phyloP scores from a whole-genome alignment of 2,797 vertebrate genomes.

The Adelosebastes latens region DNA sequence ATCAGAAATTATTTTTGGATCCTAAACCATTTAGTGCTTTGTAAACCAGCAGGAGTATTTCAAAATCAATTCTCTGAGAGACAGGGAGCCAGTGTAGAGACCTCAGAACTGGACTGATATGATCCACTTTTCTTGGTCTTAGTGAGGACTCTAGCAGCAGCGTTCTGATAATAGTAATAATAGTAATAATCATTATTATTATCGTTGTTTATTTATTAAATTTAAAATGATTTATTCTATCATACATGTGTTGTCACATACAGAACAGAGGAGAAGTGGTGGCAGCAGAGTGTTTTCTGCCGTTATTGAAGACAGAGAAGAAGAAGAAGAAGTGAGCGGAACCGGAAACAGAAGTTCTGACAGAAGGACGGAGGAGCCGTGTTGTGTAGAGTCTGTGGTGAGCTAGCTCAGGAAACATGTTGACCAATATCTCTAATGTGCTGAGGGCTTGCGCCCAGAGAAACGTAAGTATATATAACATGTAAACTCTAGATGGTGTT shows the following conservation, averaged over 20 bases:
- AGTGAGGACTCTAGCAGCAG: too few relatives aligned
- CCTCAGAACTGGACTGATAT: too few relatives aligned
- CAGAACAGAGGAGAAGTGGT: not conserved
- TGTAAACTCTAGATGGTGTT: accelerated
- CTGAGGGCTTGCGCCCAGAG: slow-evolving; percentile 74
- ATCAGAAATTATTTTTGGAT: too few relatives aligned
- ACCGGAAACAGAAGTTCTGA: slow-evolving; percentile 48
- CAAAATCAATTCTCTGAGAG: too few relatives aligned
- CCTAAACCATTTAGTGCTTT: too few relatives aligned
- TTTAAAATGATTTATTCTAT: not conserved
- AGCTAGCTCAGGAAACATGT: slow-evolving; percentile 73
- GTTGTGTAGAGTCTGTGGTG: not conserved
- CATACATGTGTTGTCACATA: not conserved
- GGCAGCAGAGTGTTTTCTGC: slow-evolving; percentile 5
- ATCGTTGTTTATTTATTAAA: not conserved
- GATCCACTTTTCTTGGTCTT: too few relatives aligned
- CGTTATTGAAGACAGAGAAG: not conserved
- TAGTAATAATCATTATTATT: too few relatives aligned
- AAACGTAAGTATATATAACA: slow-evolving; percentile 73
- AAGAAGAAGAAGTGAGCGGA: not conserved
- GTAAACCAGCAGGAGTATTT: too few relatives aligned
- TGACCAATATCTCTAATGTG: slow-evolving; percentile 78
- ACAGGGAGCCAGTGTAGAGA: too few relatives aligned
- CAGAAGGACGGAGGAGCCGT: slow-evolving; percentile 63
- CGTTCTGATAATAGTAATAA: too few relatives aligned